These are phyloP conservation scores for Montifringilla adamsi DNA, from an alignment of 2,113 vertebrate genomes.

Conservation along the genomic window DNA sequence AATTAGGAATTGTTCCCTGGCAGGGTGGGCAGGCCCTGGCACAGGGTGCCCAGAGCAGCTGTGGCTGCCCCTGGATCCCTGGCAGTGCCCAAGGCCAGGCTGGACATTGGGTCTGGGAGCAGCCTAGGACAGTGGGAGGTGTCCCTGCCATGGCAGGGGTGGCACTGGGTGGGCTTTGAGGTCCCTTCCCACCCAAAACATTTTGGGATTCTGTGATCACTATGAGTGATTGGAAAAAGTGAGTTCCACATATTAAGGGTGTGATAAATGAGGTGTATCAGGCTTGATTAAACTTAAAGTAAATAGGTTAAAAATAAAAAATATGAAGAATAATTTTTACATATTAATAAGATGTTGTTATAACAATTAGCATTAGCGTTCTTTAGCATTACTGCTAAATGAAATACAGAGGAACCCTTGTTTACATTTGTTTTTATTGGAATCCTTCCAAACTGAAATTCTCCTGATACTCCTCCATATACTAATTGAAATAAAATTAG, in stretches of 20 bases:
- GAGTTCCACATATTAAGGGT: neutral
- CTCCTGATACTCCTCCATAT: neutral
- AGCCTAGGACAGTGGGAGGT: neutral
- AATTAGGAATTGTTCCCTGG: rapidly evolving
- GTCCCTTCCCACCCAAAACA: neutral
- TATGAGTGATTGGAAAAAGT: rapidly evolving
- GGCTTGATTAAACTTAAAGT: neutral
- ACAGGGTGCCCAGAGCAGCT: neutral
- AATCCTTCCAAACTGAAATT: neutral
- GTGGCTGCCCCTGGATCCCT: neutral
- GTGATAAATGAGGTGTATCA: neutral
- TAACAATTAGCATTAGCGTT: neutral
- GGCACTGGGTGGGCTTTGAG: rapidly evolving
- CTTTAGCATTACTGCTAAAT: neutral
- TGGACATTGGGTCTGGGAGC: neutral
- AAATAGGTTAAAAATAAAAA: neutral
- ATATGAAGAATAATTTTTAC: neutral
- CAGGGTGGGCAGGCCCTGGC: neutral
- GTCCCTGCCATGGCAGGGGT: neutral
- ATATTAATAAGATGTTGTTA: neutral
- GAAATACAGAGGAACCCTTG: neutral
- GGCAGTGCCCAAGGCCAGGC: rapidly evolving
- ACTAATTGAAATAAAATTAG: neutral
- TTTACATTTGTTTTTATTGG: neutral
- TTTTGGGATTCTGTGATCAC: neutral